Evolutionary conservation across 2,888 invertebrate genomes (phyloP), one percentile per base, ranked within the genome.

Genomic region (Escarpia spicata): DNA sequence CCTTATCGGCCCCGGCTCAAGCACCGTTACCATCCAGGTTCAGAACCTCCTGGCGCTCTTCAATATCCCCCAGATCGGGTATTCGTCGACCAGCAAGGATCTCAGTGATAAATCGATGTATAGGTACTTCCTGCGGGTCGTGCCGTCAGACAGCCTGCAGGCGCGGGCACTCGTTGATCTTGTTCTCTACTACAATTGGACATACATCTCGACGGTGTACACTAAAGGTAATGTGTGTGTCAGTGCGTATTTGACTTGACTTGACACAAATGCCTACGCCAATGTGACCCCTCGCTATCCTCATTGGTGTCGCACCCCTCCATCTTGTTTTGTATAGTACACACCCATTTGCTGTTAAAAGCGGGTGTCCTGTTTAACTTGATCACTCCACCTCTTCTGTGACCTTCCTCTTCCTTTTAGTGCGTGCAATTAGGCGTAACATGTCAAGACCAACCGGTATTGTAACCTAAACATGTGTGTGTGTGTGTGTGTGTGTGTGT

Each of bases 91-190:
- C 60, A 97, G 98, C 44, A 97, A 97, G 94, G 98, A 98, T 96
- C 97, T 98, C 92, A 98, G 98, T 94, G 98, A 98, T 96, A 98
- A 98, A 95, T 97, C 97, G 94, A 97, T 98, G 94, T 98, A 97
- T 96, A 97, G 97, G 95, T 98, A 98, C 95, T 98, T 98, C 96
- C 97, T 98, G 95, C 97, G 98, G 89, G 98, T 98, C 45, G 98
- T 98, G 90, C 98, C 98, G 19, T 98, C 98, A 0, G 98, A 98
- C 96, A 97, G 97, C 94, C 98, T 98, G 96, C 98, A 98, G 96
- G 98, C 98, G 31, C 97, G 97, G 95, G 97, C 98, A 92, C 97
- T 98, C 95, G 97, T 98, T 94, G 98, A 98, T 95, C 94, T 96
- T 3, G 95, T 96, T 6, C 91, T 94, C 8, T 93, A 94, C 43